Conservation (phyloP, 2,113 vertebrate genomes). For the Hylia prasina region DNA sequence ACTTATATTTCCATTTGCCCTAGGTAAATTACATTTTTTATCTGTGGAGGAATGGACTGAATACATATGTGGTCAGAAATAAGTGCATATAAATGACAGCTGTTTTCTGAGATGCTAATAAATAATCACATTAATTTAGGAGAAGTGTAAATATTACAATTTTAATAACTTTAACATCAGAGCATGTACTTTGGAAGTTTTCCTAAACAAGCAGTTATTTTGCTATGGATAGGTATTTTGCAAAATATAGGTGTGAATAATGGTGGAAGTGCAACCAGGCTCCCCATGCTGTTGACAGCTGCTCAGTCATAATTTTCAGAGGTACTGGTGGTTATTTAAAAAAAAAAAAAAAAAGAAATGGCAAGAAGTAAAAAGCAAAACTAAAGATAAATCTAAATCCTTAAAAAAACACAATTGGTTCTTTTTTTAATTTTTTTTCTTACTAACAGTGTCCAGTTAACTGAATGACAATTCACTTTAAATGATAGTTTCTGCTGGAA, state of each 20-base stretch:
- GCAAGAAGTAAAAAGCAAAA: neutral
- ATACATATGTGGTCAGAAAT: neutral
- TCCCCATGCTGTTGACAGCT: neutral
- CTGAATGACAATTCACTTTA: neutral
- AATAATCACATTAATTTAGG: neutral
- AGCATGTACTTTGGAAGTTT: neutral
- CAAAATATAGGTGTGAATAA: neutral
- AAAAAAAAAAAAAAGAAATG: neutral
- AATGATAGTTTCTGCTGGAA: neutral
- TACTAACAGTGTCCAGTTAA: neutral
- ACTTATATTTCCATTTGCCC: neutral
- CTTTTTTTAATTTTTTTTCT: no score
- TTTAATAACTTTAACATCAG: neutral
- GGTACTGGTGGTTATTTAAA: neutral
- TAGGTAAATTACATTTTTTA: neutral
- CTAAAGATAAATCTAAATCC: neutral
- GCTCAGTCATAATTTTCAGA: neutral
- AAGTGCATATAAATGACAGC: neutral
- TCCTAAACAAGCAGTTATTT: neutral
- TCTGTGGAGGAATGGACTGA: neutral
- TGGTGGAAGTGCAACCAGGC: neutral
- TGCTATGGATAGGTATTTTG: neutral
- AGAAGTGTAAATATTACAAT: neutral
- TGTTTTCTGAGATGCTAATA: neutral
- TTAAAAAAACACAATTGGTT: neutral